Base-by-base conservation (phyloP, 2,113 vertebrate genomes). In the Petrocephalus microphthalmus region DNA sequence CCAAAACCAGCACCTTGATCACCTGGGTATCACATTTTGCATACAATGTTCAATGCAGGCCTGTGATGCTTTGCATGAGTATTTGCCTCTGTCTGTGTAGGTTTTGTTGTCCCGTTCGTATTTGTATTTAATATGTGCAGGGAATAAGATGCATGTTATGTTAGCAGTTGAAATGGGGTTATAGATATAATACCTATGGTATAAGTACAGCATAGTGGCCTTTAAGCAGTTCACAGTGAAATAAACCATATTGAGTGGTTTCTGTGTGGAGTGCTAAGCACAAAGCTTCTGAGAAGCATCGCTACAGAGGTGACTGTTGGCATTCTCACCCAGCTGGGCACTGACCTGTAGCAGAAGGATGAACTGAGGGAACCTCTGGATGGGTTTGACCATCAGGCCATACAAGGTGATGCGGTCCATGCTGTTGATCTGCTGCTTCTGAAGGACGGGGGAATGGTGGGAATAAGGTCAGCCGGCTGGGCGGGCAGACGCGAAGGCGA, bases 341-440 rank as follows among this genome's bases (percentile, higher is more conserved):
- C 90, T 89, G 94, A 99, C 98, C 98, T 99, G 98, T 49, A 99
- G 94, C 19, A 99, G 96, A 5, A 99, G 95, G 74, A 99, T 99
- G 93, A 99, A 99, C 95, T 99, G 98, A 0, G 98, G 98, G 90
- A 99, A 99, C 54, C 98, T 94, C 88, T 99, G 98, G 91, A 99
- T 98, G 86, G 98, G 98, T 57, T 99, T 99, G 91, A 99, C 98
- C 98, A 99, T 99, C 89, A 99, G 93, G 84, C 98, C 98, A 0
- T 99, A 99, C 22, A 99, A 96, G 0, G 98, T 99, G 92, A 99
- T 98, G 0, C 98, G 96, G 93, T 99, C 98, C 0, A 95, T 67
- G 0, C 97, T 99, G 17, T 96, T 95, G 0, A 97, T 96, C 93
- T 99, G 98, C 90, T 98, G 96, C 91, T 96, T 97, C 97, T 99